Evolutionary conservation across 1,140 invertebrate genomes (phyloP), one percentile per base, ranked within the genome.

Genomic region (Bombus vancouverensis): DNA sequence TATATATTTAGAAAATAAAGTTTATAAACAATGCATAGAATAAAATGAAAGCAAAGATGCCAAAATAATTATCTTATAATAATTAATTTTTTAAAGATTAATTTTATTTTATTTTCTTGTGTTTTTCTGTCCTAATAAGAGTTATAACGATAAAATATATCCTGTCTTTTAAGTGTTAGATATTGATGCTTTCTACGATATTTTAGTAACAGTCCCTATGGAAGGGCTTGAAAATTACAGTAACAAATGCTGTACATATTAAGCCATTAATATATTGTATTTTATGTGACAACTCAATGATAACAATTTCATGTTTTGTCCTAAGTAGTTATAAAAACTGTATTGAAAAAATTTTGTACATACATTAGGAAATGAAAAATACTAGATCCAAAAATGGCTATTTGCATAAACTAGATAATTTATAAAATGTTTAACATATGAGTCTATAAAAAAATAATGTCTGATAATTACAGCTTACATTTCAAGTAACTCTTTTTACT

Each of bases 131-230:
- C 18, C 18, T 8, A 59, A 25, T 28, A 53, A 44, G 8, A 47
- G 28, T 10, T 44, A 80, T 37, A 59, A 32, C 9, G 32, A 62
- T 25, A 18, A 18, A 32, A 47, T 53, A 53, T 15, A 42, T 44
- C 1, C 18, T 62, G 65, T 34, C 68, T 42, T 57, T 53, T 39
- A 57, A 53, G 4, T 70, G 22, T 15, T 18, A 44, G 37, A 84
- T 78, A 84, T 87, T 85, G 83, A 85, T 78, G 47, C 42, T 85
- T 87, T 87, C 83, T 85, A 76, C 66, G 72, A 80, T 80, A 59
- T 71, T 28, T 80, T 62, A 75, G 37, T 79, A 71, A 68, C 5
- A 65, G 65, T 87, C 39, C 72, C 37, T 71, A 85, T 76, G 13
- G 18, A 80, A 81, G 34, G 81, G 9, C 39, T 82, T 74, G 34